These are phyloP conservation scores for Magallana ariakensis DNA, from an alignment of 1,140 invertebrate genomes.

Conservation along the genomic window DNA sequence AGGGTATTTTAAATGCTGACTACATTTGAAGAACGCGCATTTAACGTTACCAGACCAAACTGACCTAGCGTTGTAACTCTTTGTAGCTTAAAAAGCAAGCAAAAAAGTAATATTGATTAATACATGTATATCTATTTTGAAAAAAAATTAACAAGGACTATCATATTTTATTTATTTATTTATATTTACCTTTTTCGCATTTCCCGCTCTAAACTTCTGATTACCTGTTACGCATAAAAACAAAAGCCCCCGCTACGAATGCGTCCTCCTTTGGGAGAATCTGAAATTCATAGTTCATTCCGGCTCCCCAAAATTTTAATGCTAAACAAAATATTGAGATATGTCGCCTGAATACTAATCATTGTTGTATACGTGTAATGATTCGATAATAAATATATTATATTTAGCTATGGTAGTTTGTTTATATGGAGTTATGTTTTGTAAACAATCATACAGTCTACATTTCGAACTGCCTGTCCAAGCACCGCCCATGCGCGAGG, in stretches of 20 bases:
- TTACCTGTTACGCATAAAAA: constrained; percentile 27
- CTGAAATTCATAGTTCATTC: not conserved
- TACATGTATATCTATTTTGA: too few species aligned
- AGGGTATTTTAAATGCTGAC: too few species aligned
- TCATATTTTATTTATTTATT: too few species aligned
- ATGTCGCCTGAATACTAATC: too few species aligned
- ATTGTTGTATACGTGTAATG: too few species aligned
- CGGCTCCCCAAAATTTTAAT: not conserved
- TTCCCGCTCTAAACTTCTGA: not conserved
- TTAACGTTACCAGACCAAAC: too few species aligned
- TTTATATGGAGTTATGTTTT: constrained; percentile 12
- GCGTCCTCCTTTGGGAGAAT: not conserved
- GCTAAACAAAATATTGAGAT: not conserved
- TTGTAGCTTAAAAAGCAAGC: too few species aligned
- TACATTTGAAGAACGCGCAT: too few species aligned
- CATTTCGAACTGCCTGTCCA: not conserved
- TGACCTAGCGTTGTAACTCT: too few species aligned
- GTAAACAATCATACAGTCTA: constrained; percentile 4
- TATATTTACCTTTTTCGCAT: not conserved
- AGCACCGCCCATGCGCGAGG: constrained; percentile 85
- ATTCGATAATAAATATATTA: too few species aligned
- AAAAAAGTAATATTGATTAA: too few species aligned
- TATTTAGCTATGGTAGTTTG: not conserved
- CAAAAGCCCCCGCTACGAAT: constrained; percentile 26
- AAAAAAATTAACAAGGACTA: too few species aligned